Conservation (phyloP, 2,113 vertebrate genomes). For the Argyrosomus japonicus region DNA sequence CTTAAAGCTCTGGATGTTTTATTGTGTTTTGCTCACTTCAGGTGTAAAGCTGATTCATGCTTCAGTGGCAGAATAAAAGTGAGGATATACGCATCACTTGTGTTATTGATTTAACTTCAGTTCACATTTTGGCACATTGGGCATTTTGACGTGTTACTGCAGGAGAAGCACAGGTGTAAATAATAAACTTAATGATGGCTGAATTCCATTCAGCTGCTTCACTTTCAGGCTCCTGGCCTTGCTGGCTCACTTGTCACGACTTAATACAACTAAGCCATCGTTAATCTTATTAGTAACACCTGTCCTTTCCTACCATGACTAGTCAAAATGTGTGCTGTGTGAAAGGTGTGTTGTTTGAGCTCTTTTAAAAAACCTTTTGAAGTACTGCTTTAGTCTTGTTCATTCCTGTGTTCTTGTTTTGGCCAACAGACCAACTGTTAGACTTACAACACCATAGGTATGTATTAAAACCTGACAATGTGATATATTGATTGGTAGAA, state of each 20-base stretch:
- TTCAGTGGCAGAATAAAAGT: background rate
- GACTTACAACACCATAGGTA: no score
- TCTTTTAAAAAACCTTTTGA: background rate
- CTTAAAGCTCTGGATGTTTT: background rate
- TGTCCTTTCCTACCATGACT: background rate
- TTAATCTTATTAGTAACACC: background rate
- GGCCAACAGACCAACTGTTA: no score
- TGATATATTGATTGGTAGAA: no score
- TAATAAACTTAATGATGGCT: background rate
- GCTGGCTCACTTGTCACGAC: background rate
- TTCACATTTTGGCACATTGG: background rate
- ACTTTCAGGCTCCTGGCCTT: background rate
- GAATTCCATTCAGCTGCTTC: background rate
- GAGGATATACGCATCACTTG: background rate
- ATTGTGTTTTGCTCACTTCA: background rate
- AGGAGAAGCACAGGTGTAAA: background rate
- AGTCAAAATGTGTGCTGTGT: conserved; percentile 1
- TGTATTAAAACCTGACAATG: no score
- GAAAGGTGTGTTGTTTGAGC: background rate
- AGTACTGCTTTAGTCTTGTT: background rate
- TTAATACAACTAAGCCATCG: background rate
- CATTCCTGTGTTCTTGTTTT: background rate
- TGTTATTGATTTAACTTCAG: background rate
- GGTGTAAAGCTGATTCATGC: background rate
- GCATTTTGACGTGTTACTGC: background rate